Evolutionary conservation across 2,888 invertebrate species (phyloP), one percentile per base, ranked within the genome.

Genomic region (Chrysina gloriosa): DNA sequence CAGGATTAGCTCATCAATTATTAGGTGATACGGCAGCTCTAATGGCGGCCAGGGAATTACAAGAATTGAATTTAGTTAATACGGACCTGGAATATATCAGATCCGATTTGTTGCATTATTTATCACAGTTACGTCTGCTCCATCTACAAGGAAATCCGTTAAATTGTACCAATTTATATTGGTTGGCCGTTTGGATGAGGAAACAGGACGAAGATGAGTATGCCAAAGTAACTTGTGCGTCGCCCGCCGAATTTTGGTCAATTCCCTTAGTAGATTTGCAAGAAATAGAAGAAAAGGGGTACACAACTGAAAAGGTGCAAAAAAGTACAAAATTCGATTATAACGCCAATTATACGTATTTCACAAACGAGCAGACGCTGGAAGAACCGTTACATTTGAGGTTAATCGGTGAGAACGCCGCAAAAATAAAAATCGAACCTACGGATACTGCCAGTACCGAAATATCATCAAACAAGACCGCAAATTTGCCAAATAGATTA

Each of bases 1-100:
- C 91, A 0, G 88, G 87, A 69, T 85, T 94, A 73, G 90, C 91
- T 39, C 84, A 87, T 66, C 90, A 90, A 79, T 84, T 91, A 67
- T 84, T 94, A 72, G 88, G 89, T 48, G 92, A 92, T 79, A 89
- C 90, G 27, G 90, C 92, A 1, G 89, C 90, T 4, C 82, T 92
- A 70, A 89, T 90, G 21, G 91, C 91, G 1, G 89, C 92, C 76
- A 87, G 89, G 63, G 88, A 89, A 78, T 84, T 94, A 48, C 87
- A 89, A 75, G 88, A 89, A 73, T 83, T 95, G 68, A 89, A 93
- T 82, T 81, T 95, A 68, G 87, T 90, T 73, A 82, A 85, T 72
- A 86, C 87, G 69, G 86, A 86, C 70, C 84, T 93, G 76, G 87
- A 88, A 63, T 85, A 85, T 71, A 85, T 94, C 63, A 87, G 91